Evolutionary conservation across 2,888 invertebrate genomes (phyloP), one percentile per base, ranked within the genome.

Genomic region (Tenthredo livida): DNA sequence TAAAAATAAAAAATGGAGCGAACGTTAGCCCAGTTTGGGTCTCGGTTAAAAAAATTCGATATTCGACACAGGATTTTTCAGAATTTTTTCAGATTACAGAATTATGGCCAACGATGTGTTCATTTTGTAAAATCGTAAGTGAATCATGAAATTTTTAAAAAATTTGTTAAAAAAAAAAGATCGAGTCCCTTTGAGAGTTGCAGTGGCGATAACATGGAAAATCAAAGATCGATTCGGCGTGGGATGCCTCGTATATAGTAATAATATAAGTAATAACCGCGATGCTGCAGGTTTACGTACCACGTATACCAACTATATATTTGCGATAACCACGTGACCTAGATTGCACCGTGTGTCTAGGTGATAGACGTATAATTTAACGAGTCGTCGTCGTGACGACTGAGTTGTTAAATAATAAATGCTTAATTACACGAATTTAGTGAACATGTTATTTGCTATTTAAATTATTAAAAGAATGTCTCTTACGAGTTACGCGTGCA

Each of bases 301-400:
- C n/a, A n/a, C n/a, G 43, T 73, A 73, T 29, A 29, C 25, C 29
- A 50, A 54, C 29, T 77, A 77, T 37, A 77, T 37, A 37, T 77
- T 77, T 33, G 29, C 77, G n/a, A 54, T 33, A 77, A 77, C 21
- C 77, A 77, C 77, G 77, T 77, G 77, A 77, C 77, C 77, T 54
- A 54, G 47, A 77, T 77, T 77, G 54, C 77, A 77, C 50, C 54
- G 54, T 54, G 29, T 77, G n/a, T 54, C 50, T 77, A 54, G 77
- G 17, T 54, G 77, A n/a, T 29, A 77, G 54, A 77, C 50, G 77
- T 77, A 77, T 77, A 50, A 77, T 77, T 77, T 77, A 15, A 77
- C 50, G 54, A 54, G 54, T 54, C n/a, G 54, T 54, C 54, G 54
- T 54, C 54, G 50, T 67, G 25, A 15, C 67, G 67, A 33, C 29